Conservation (phyloP, 2,113 vertebrate species). For the Leuciscus idus region DNA sequence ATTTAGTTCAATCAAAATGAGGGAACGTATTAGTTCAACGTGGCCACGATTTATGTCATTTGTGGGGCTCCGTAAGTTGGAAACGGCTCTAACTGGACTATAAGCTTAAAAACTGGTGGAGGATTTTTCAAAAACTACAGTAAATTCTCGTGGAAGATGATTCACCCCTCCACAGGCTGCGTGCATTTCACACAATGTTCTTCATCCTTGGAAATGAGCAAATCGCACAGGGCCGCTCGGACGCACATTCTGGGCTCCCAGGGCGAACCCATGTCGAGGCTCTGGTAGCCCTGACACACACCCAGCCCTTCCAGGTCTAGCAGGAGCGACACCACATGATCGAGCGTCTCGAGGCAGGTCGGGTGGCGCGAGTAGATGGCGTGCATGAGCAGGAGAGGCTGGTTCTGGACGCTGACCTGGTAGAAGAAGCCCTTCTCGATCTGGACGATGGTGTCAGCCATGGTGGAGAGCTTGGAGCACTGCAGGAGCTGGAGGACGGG, state of each 20-base stretch:
- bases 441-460: conserved; percentile 65
- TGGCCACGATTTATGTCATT: no score
- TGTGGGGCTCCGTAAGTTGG: no score
- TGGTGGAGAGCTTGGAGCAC: conserved; percentile 66
- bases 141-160: neutral
- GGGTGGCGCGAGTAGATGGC: conserved; percentile 59
- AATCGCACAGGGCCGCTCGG: conserved; percentile 57
- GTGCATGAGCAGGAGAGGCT: conserved; percentile 63
- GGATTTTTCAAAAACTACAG: neutral
- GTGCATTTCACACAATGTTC: conserved; percentile 62
- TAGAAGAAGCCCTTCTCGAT: conserved; percentile 61
- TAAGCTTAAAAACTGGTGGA: conserved; percentile 9
- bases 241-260: conserved; percentile 52
- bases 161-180: conserved; percentile 40
- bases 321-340: conserved; percentile 55
- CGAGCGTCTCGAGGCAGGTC: conserved; percentile 39
- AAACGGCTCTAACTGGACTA: neutral
- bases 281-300: conserved; percentile 63
- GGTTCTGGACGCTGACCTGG: conserved; percentile 62
- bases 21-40: no score
- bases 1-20: no score
- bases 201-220: conserved; percentile 60
- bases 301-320: conserved; percentile 59
- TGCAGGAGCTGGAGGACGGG: conserved; percentile 65
- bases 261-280: neutral